phyloP scores from a whole-genome alignment of 2,113 vertebrate genomes.

The Amia ocellicauda region DNA sequence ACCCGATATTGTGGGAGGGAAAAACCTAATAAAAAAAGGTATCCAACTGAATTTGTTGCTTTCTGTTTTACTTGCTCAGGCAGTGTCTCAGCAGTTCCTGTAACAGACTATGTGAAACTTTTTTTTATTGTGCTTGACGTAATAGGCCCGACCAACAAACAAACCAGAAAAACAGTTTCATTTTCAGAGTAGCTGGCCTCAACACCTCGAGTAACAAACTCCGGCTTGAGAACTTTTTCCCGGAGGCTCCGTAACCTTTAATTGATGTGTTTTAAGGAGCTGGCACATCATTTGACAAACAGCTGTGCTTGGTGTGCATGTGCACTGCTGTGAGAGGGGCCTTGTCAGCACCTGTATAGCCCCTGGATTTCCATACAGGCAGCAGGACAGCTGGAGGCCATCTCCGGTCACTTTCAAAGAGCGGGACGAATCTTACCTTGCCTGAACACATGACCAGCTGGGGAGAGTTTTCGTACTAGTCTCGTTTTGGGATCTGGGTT shows the following conservation, averaged over 20 bases:
- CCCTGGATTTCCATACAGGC: background rate
- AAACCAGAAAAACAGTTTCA: background rate
- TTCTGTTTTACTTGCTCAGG: no score
- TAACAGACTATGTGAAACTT: background rate
- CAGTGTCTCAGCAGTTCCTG: no score
- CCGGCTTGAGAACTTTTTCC: constrained; percentile 66
- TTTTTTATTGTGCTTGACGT: background rate
- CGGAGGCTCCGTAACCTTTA: constrained; percentile 66
- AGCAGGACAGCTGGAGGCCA: background rate
- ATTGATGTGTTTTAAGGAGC: constrained; percentile 61
- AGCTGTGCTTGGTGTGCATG: constrained; percentile 66
- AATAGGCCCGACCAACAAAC: background rate
- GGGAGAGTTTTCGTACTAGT: background rate
- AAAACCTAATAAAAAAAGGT: no score
- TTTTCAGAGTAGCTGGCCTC: background rate
- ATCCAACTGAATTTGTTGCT: no score
- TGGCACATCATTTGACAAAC: constrained; percentile 61
- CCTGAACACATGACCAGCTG: background rate
- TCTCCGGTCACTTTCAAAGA: background rate
- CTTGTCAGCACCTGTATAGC: constrained; percentile 62
- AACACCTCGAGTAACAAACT: background rate
- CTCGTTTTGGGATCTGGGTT: no score
- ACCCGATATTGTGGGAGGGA: no score
- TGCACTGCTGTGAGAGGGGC: constrained; percentile 46
- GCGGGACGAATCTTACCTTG: background rate